A percentile compares a stretch with the other conserved stretches of the same genome.
These are phyloP conservation scores for Psophia crepitans DNA, from an alignment of 2,113 vertebrate genomes.

Conservation along the genomic window DNA sequence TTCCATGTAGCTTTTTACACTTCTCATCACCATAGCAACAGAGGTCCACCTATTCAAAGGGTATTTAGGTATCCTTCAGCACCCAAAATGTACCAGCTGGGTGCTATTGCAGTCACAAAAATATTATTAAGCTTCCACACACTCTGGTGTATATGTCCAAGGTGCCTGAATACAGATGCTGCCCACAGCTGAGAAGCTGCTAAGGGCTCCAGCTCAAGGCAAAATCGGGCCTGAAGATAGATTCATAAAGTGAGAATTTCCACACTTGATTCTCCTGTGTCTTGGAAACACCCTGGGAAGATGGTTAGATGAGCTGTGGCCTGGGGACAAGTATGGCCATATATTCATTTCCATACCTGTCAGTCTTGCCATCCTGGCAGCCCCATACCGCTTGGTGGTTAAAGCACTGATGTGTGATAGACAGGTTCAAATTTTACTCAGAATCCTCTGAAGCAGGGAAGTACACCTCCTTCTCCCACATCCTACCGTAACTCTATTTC, in stretches of 20 bases:
- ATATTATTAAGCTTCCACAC: background rate
- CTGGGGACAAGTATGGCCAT: background rate
- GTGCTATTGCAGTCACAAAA: background rate
- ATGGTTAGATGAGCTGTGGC: background rate
- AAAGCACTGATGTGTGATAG: background rate
- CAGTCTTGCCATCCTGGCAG: background rate
- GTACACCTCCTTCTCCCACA: background rate
- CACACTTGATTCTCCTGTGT: background rate
- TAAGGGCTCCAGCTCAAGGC: background rate
- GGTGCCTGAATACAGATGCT: background rate
- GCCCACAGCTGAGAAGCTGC: background rate
- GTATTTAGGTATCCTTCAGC: constrained; percentile 15
- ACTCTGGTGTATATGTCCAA: background rate
- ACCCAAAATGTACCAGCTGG: background rate
- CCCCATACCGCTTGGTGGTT: background rate
- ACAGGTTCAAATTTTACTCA: background rate
- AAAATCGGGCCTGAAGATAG: background rate
- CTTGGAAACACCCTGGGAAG: background rate
- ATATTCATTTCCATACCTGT: background rate
- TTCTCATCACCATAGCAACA: constrained; percentile 42
- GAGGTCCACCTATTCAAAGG: constrained; percentile 8
- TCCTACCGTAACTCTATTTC: background rate
- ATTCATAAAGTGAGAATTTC: background rate
- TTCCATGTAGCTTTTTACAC: constrained; percentile 9
- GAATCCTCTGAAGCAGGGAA: background rate